Evolutionary conservation across 2,797 vertebrate genomes (phyloP).

Genomic region (Eulemur rubriventer): DNA sequence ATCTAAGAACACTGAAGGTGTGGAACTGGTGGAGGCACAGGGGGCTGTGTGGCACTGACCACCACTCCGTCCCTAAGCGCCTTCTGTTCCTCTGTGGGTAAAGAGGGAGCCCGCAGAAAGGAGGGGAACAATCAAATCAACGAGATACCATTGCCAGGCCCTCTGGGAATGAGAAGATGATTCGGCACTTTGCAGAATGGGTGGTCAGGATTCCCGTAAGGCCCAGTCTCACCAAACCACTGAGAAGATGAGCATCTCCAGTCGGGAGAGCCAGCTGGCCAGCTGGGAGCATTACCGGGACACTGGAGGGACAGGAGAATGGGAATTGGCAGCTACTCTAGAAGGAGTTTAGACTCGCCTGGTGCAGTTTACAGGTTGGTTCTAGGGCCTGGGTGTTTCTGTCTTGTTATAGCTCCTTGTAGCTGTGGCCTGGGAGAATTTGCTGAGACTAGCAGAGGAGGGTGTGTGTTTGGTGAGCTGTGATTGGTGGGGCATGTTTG

Average conservation of each 20-base stretch:
- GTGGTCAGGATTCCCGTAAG: neutral
- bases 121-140: neutral
- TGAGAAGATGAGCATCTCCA: neutral
- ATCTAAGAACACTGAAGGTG: neutral
- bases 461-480: neutral
- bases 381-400: neutral
- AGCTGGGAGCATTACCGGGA: fast-evolving
- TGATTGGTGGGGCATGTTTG: neutral
- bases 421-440: neutral
- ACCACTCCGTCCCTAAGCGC: fast-evolving
- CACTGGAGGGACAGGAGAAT: neutral
- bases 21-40: neutral
- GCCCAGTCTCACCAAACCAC: neutral
- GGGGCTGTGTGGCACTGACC: neutral
- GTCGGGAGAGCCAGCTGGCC: neutral
- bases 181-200: neutral
- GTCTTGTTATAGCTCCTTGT: neutral
- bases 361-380: neutral
- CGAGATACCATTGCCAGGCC: neutral
- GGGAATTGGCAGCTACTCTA: neutral
- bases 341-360: neutral
- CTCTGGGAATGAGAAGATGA: neutral
- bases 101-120: neutral
- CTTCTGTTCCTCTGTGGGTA: neutral
- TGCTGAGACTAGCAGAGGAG: neutral